Evolutionary conservation across 1,140 invertebrate genomes (phyloP).

Genomic region (Orchestia grillus): DNA sequence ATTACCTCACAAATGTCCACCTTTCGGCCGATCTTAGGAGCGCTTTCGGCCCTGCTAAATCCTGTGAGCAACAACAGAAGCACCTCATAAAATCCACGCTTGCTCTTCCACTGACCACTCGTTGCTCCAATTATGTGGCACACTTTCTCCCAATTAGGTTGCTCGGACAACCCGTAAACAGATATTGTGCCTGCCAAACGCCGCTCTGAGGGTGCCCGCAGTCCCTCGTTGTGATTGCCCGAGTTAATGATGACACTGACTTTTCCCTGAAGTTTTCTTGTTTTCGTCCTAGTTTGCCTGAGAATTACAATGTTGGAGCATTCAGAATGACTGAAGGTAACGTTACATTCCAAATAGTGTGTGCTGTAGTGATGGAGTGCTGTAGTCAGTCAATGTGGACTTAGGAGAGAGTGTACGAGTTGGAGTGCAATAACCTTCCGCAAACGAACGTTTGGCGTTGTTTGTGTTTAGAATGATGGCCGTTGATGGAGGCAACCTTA

Average conservation of each 20-base stretch:
- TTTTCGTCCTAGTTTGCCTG: background rate
- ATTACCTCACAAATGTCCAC: constrained; percentile 53
- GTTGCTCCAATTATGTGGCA: constrained; percentile 46
- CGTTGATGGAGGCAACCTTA: background rate
- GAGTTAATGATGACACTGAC: background rate
- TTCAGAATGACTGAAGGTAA: background rate
- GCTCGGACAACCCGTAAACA: constrained; percentile 45
- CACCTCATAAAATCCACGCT: constrained; percentile 56
- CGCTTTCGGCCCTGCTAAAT: constrained; percentile 41
- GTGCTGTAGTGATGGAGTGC: background rate
- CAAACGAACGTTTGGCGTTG: background rate
- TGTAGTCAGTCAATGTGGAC: background rate
- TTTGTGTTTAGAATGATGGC: background rate
- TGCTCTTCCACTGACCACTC: constrained; percentile 52
- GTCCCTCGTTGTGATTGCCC: background rate
- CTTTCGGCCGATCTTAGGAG: constrained; percentile 26
- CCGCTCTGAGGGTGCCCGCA: background rate
- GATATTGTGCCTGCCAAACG: constrained; percentile 13
- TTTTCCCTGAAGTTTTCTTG: background rate
- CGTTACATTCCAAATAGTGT: background rate
- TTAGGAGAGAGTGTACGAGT: background rate
- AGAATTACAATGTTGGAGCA: background rate
- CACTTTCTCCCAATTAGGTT: constrained; percentile 45
- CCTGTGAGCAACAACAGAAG: constrained; percentile 47
- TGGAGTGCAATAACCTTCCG: background rate